Evolutionary conservation across 2,888 invertebrate species (phyloP).

Genomic region (Dusona sp.): DNA sequence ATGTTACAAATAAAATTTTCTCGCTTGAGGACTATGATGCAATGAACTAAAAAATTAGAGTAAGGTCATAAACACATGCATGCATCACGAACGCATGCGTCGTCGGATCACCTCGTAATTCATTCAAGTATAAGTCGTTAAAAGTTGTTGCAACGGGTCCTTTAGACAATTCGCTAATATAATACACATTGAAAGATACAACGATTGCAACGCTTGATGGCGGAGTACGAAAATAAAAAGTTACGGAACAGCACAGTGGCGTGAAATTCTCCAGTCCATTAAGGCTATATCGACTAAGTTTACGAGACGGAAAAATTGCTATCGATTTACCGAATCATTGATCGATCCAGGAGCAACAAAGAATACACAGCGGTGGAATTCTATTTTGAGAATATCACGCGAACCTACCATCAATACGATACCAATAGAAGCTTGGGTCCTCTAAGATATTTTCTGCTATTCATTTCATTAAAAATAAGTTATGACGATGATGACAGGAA

Average conservation of each 20-base stretch:
- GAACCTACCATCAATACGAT: constrained; percentile 32
- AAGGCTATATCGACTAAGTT: constrained; percentile 48
- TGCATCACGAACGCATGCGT: constrained; percentile 8
- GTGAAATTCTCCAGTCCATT: constrained; percentile 24
- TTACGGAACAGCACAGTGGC: constrained; percentile 3
- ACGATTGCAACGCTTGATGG: constrained; percentile 16
- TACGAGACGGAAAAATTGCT: constrained; percentile 61
- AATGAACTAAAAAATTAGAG: constrained; percentile 40
- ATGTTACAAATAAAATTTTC: not conserved
- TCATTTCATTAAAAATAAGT: constrained; percentile 34
- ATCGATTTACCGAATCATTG: constrained; percentile 52
- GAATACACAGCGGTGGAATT: constrained; percentile 1
- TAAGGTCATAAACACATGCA: constrained; percentile 46
- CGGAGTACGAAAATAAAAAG: constrained; percentile 17
- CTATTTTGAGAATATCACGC: constrained; percentile 19
- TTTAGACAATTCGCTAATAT: constrained; percentile 1
- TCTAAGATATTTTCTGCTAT: constrained; percentile 53
- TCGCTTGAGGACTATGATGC: constrained; percentile 13
- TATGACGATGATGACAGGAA: constrained; percentile 52
- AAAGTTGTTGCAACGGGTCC: not conserved
- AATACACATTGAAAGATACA: not conserved
- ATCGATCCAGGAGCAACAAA: constrained; percentile 24
- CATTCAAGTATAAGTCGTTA: constrained; percentile 20
- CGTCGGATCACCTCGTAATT: constrained; percentile 31
- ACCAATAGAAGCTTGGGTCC: constrained; percentile 19